phyloP scores from a whole-genome alignment of 2,888 invertebrate species.

The Amaurobius ferox region DNA sequence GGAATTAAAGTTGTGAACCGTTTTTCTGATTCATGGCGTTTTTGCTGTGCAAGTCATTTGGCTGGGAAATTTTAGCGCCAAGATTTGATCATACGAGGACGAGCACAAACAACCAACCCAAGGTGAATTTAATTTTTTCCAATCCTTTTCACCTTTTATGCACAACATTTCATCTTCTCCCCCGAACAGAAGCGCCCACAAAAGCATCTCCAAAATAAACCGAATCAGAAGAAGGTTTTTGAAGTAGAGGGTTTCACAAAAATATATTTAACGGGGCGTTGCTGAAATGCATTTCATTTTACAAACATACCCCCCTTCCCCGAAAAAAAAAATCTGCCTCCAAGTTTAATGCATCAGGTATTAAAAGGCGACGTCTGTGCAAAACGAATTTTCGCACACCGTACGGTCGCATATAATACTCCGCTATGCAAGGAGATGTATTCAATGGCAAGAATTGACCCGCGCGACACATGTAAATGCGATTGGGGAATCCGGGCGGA shows the following conservation, averaged over 20 bases:
- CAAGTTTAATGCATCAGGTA: conserved; percentile 68
- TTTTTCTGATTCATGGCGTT: too few relatives aligned
- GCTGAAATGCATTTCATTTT: conserved; percentile 44
- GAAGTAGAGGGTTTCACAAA: conserved; percentile 19
- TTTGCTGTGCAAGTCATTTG: not conserved
- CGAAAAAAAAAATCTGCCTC: conserved; percentile 7
- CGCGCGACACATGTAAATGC: conserved; percentile 71
- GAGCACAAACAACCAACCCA: conserved; percentile 23
- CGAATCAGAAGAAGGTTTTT: conserved; percentile 7
- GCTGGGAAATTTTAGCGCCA: conserved; percentile 15
- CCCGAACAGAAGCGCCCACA: not conserved
- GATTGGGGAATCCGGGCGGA: conserved; percentile 55
- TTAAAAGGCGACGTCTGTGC: conserved; percentile 59
- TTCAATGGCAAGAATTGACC: conserved; percentile 60
- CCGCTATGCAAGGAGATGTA: not conserved
- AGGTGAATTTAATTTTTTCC: conserved; percentile 50
- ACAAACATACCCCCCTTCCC: conserved; percentile 37
- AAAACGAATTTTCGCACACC: conserved; percentile 68
- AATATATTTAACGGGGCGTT: conserved; percentile 47
- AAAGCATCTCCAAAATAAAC: conserved; percentile 4
- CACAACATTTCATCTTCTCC: not conserved
- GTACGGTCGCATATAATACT: conserved; percentile 52
- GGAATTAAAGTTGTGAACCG: too few relatives aligned
- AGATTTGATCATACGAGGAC: conserved; percentile 30
- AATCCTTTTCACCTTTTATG: conserved; percentile 52